Base-by-base conservation (phyloP, 2,797 vertebrate species). In the Meda fulgida region DNA sequence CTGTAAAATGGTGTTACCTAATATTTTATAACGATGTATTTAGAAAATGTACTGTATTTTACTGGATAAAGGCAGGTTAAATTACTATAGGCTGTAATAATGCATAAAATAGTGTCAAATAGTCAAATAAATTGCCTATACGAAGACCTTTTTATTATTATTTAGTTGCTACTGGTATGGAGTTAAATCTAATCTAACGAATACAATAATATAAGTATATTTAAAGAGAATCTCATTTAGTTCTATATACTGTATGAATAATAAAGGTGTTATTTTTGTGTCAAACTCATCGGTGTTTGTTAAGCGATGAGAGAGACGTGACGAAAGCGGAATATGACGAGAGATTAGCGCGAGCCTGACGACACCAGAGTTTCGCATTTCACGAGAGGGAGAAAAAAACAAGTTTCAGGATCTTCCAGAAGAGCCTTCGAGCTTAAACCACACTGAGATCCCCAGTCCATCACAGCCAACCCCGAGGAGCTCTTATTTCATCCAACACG, bases 291-390 rank as follows among this genome's bases (percentile, higher is more conserved):
- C 29, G 1, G 26, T 43, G 66, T 13, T 34, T 71, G 67, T 31
- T 4, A 55, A 78, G 73, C 66, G 80, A 79, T 40, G 65, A 75
- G 81, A 86, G 83, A 80, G 75, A 78, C 36, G 80, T 89, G 89
- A 89, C 89, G 89, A 90, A 90, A 87, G 88, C 89, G 88, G 88
- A 90, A 90, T 87, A 58, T 40, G 48, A 76, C 43, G 40, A 79
- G 58, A 43, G 23, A 55, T 31, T 21, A 21, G 71, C 60, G 51
- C 18, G 85, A 58, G 63, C 26, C 53, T 85, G 84, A 90, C 82
- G 78, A 88, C 86, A 85, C 67, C 85, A 79, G 67, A 84, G 84
- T 77, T 63, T 67, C 60, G 70, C 63, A 81, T 84, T 85, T 86
- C 84, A 85, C 73, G 43, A 58, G 80, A 81, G 29, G 40, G 13